These are phyloP conservation scores for Hypanus sabinus DNA, from an alignment of 2,113 vertebrate species.

Conservation along the genomic window DNA sequence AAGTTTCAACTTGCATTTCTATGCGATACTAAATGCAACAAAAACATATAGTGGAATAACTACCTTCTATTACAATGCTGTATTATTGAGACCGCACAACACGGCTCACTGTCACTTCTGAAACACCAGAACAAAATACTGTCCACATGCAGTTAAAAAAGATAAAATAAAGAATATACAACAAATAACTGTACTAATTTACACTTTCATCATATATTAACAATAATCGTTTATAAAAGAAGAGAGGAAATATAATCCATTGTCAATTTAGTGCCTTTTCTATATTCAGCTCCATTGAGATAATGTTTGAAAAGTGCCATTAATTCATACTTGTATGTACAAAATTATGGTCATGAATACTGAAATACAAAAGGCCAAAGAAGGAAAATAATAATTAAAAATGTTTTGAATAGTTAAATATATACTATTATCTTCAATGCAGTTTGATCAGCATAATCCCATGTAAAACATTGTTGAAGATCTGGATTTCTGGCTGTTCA, in stretches of 20 bases:
- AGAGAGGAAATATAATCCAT: not conserved
- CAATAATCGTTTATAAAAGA: constrained; percentile 35
- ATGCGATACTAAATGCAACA: not conserved
- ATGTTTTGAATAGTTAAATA: constrained; percentile 36
- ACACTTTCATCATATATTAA: constrained; percentile 38
- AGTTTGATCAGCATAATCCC: constrained; percentile 22
- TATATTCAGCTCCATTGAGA: constrained; percentile 31
- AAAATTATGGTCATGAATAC: constrained; percentile 17
- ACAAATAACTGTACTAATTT: constrained; percentile 33
- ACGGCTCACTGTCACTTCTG: constrained; percentile 2
- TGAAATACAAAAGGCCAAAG: not conserved
- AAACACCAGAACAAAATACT: constrained; percentile 6
- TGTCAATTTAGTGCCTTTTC: constrained; percentile 32
- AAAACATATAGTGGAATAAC: not conserved
- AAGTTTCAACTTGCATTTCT: constrained; percentile 8
- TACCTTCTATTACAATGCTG: not conserved
- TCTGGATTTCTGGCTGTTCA: constrained; percentile 10
- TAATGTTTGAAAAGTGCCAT: constrained; percentile 36
- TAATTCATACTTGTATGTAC: constrained; percentile 26
- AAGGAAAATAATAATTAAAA: constrained; percentile 29
- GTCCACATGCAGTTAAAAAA: constrained; percentile 24
- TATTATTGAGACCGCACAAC: constrained; percentile 8
- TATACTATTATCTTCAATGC: constrained; percentile 36
- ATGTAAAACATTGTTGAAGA: constrained; percentile 4
- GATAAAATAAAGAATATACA: constrained; percentile 35